These are phyloP conservation scores for Nipponacmea schrenckii DNA, from an alignment of 2,888 invertebrate genomes.

Conservation along the genomic window DNA sequence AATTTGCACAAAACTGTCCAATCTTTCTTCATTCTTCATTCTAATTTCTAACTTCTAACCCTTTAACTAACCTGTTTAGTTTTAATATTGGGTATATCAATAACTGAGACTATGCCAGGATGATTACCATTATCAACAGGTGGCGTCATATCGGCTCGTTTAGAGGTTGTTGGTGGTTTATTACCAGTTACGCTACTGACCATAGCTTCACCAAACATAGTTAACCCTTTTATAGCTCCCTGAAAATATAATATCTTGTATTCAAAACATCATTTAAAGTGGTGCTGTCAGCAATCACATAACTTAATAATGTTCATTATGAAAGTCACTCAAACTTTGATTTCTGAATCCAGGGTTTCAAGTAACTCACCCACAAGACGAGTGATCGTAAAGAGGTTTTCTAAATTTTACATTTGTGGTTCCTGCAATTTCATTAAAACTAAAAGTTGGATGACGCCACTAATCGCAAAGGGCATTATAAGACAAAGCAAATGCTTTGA, in stretches of 20 bases:
- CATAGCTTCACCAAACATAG: constrained; percentile 86
- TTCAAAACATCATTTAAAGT: background rate
- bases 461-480: no score
- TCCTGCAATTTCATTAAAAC: no score
- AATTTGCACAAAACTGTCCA: no score
- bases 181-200: constrained; percentile 86
- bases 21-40: no score
- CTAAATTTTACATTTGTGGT: no score
- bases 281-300: no score
- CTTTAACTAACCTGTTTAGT: constrained; percentile 49
- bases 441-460: no score
- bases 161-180: constrained; percentile 56
- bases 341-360: background rate
- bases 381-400: no score
- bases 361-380: background rate
- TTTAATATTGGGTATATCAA: constrained; percentile 74
- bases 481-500: no score
- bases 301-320: no score
- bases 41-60: background rate
- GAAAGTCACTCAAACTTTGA: no score
- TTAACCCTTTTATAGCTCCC: constrained; percentile 88
- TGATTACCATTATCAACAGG: constrained; percentile 57
- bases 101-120: constrained; percentile 87
- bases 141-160: constrained; percentile 48
- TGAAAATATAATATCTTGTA: constrained; percentile 33